Base-by-base conservation (phyloP, 2,113 vertebrate species). In the Suncus etruscus region DNA sequence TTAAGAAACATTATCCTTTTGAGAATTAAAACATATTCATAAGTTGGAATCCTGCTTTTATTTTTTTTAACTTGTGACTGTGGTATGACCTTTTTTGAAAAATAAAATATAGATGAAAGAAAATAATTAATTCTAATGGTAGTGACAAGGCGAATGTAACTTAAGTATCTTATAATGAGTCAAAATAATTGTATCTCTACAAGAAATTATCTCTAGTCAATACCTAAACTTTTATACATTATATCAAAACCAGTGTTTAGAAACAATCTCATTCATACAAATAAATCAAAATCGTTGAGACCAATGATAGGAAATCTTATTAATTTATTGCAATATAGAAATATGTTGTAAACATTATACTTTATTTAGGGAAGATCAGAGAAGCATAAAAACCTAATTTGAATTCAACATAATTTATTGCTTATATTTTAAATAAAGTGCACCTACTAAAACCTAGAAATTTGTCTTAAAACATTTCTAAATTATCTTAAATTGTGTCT, bases 281-380 rank as follows among this genome's bases (percentile, higher is more conserved):
- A 29, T 68, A 89, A 94, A 77, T 2, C 11, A 74, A 91, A 92
- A 86, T 25, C 24, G 72, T 18, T 91, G 86, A 85, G 1, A 83
- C 58, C 81, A 27, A 7, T 20, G 89, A 95, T 94, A 95, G 83
- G 70, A 95, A 75, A 11, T 85, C 12, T 66, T 70, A 61, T 31
- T 95, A 79, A 65, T n/a, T 51, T 73, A 66, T 87, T 86, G 51
- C 84, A 76, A 95, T 97, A 96, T 95, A 95, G 83, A 39, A 39
- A 54, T 54, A 94, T 96, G 93, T 84, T 91, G 92, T 85, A 54
- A 91, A 96, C 96, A 97, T 95, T 97, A 94, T 88, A 91, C 93
- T 96, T 95, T 94, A 95, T 96, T 95, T 97, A 95, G 86, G 97
- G 97, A 96, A 96, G 61, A 95, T 90, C 80, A 92, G 94, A 93